A percentile compares a stretch with the other conserved stretches of the same genome.
Evolutionary conservation across 1,140 invertebrate species (phyloP).

Genomic region (Asbolus verrucosus): DNA sequence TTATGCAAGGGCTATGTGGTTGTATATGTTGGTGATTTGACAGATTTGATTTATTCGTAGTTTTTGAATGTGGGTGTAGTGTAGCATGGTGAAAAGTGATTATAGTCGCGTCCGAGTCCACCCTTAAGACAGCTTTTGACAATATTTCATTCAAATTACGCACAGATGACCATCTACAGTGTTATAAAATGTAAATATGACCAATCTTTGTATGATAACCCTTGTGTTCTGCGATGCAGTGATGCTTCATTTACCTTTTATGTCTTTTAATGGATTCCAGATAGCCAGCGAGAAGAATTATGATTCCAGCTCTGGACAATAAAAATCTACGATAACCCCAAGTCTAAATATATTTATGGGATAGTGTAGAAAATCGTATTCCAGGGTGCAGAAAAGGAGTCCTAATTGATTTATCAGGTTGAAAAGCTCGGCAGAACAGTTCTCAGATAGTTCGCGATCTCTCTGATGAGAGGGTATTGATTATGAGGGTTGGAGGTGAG

Average conservation of each 20-base stretch:
- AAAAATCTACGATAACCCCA: constrained; percentile 4
- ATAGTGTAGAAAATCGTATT: constrained; percentile 31
- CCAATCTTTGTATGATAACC: constrained; percentile 57
- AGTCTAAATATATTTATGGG: constrained; percentile 51
- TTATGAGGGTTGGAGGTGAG: constrained; percentile 55
- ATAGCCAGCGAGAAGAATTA: constrained; percentile 45
- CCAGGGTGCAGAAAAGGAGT: background rate
- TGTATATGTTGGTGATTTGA: constrained; percentile 22
- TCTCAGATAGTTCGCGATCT: constrained; percentile 46
- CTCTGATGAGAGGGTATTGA: constrained; percentile 53
- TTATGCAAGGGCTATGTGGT: constrained; percentile 15
- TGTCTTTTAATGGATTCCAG: constrained; percentile 53
- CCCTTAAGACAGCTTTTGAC: constrained; percentile 33
- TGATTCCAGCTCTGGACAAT: constrained; percentile 38
- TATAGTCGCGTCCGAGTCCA: constrained; percentile 23
- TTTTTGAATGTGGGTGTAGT: constrained; percentile 51
- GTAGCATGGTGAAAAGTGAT: constrained; percentile 32
- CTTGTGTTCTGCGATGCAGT: constrained; percentile 53
- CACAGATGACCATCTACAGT: constrained; percentile 61
- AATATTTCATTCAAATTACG: constrained; percentile 62
- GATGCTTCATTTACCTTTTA: constrained; percentile 62
- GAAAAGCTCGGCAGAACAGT: constrained; percentile 50
- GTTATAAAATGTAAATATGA: constrained; percentile 62
- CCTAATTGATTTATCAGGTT: constrained; percentile 60
- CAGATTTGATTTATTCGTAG: constrained; percentile 50